phyloP scores from a whole-genome alignment of 53 echinoderm and acorn worm species.

The Crossaster papposus region DNA sequence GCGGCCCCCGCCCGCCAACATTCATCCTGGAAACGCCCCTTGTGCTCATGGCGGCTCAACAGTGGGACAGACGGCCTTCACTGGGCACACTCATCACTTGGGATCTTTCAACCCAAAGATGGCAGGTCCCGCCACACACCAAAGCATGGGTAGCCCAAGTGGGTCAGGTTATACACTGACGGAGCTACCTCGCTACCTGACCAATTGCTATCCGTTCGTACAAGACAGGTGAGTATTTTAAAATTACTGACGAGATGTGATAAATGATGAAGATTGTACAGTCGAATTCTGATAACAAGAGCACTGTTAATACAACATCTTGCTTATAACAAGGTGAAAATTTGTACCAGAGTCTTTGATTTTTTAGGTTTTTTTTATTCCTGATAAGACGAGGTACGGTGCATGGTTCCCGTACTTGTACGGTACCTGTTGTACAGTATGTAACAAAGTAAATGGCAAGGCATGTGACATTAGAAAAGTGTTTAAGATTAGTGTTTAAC shows the following conservation, averaged over 20 bases:
- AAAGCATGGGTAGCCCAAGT: conserved; percentile 22
- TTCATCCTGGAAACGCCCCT: conserved; percentile 18
- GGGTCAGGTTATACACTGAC: conserved; percentile 49
- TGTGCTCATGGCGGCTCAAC: background rate
- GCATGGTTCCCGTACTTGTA: too few relatives aligned
- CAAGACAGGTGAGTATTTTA: conserved; percentile 74
- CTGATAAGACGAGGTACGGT: too few relatives aligned
- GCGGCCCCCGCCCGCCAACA: conserved; percentile 18
- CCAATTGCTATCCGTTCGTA: conserved; percentile 91
- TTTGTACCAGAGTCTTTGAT: too few relatives aligned
- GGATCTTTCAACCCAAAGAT: conserved; percentile 56
- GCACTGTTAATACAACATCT: too few relatives aligned
- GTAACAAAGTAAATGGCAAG: too few relatives aligned
- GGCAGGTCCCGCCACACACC: conserved; percentile 32
- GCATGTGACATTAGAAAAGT: too few relatives aligned
- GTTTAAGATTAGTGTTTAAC: too few relatives aligned
- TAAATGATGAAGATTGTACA: too few relatives aligned
- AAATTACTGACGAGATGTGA: background rate
- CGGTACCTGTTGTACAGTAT: too few relatives aligned
- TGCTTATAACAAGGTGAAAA: too few relatives aligned
- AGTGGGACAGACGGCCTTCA: conserved; percentile 41
- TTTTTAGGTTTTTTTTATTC: too few relatives aligned
- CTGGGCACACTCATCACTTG: conserved; percentile 46
- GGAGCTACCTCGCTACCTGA: conserved; percentile 77
- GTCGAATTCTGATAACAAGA: too few relatives aligned